Base-by-base conservation (phyloP, 2,888 invertebrate species). In the Oithona nana region DNA sequence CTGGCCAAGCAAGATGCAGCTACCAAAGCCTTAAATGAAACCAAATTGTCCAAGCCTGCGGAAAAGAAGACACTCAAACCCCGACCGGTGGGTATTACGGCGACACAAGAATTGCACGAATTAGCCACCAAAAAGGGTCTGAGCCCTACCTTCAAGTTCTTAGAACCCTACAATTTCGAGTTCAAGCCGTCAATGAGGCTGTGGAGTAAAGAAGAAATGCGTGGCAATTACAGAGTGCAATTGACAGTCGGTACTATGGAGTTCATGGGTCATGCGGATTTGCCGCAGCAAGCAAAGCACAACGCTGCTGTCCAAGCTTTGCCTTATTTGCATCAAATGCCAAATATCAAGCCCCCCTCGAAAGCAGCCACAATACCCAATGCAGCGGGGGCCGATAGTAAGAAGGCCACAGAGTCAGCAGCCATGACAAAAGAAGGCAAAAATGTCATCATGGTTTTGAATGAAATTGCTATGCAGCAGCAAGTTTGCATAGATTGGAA, bases 271-370 rank as follows among this genome's bases (percentile, higher is more conserved):
- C 56, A 62, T 2, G 62, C 56, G n/a, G 62, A 62, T 22, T 26
- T 54, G 28, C 62, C 62, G 22, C 62, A 62, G 24, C 29, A 56
- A 39, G 62, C 62, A 30, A 62, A 62, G 26, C 62, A 62, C 26
- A 56, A 39, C 48, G 62, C 62, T n/a, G 20, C 56, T 1, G 20
- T 16, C 2, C 54, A 62, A 28, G 62, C 54, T 8, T 54, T 62
- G 24, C 26, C 56, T 20, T 55, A 30, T 30, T 8, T 61, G 16
- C 28, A 61, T 6, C n/a, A 24, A 22, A 13, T 59, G 20, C 59
- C 59, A 16, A 50, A 59, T 28, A 59, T 50, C 13, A 54, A 54
- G 54, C 24, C 22, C 26, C 24, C 26, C 6, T 54, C 26, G 54
- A 20, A 54, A 26, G 39, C 39, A 11, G 39, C 16, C 8, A 39